Evolutionary conservation across 2,113 vertebrate genomes (phyloP).

Genomic region (Hippolais icterina): DNA sequence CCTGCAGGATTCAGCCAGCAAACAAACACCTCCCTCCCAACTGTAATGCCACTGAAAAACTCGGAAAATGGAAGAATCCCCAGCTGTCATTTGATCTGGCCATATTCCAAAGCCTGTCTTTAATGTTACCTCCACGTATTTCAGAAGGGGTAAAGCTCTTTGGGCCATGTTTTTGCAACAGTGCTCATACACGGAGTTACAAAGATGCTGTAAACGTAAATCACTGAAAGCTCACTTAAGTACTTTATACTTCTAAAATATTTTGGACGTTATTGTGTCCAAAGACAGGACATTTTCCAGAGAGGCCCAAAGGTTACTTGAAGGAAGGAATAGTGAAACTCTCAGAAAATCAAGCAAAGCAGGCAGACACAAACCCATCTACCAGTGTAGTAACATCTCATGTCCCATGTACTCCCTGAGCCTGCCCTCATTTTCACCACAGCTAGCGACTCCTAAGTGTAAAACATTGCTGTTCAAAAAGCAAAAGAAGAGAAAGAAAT

Average conservation of each 20-base stretch:
- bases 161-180: accelerated
- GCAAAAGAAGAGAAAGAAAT: not conserved
- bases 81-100: accelerated
- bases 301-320: not conserved
- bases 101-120: not conserved
- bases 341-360: not conserved
- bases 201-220: not conserved
- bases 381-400: not conserved
- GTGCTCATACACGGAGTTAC: not conserved
- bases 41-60: not conserved
- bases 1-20: not conserved
- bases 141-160: not conserved
- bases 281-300: not conserved
- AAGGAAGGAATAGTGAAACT: not conserved
- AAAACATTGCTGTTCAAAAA: not conserved
- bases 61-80: not conserved
- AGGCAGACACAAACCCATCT: not conserved
- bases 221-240: not conserved
- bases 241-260: not conserved
- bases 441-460: not conserved
- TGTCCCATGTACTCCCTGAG: not conserved
- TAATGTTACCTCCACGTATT: not conserved
- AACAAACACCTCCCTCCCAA: not conserved
- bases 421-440: not conserved
- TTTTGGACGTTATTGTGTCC: not conserved